Conservation (phyloP, 1,140 invertebrate species). For the Bacillus rossius region DNA sequence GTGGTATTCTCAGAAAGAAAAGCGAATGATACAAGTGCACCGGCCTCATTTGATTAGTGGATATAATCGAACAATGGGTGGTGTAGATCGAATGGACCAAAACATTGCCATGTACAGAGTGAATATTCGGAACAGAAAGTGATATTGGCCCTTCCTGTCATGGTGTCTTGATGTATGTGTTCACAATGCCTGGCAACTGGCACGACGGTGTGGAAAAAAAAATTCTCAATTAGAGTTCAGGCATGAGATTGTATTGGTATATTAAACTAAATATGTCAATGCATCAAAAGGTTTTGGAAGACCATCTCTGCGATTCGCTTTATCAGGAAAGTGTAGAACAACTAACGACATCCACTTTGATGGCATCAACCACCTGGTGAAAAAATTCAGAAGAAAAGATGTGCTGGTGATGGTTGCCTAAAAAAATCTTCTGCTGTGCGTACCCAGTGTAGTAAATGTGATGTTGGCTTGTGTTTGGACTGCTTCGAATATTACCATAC, state of each 20-base stretch:
- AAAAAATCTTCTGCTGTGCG: too few relatives aligned
- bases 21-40: constrained; percentile 34
- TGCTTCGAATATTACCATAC: too few relatives aligned
- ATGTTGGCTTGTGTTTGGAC: too few relatives aligned
- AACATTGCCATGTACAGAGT: constrained; percentile 36
- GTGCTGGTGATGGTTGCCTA: too few relatives aligned
- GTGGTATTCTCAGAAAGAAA: constrained; percentile 37
- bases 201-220: constrained; percentile 21
- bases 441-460: too few relatives aligned
- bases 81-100: constrained; percentile 34
- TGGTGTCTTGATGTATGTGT: constrained; percentile 30
- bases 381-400: too few relatives aligned
- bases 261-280: constrained; percentile 20
- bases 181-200: constrained; percentile 35
- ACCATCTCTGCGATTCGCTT: too few relatives aligned
- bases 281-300: neutral
- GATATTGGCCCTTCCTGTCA: constrained; percentile 36
- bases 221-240: constrained; percentile 24
- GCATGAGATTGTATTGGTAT: constrained; percentile 21
- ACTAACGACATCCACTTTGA: too few relatives aligned
- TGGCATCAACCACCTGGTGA: too few relatives aligned
- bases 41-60: constrained; percentile 33
- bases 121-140: constrained; percentile 37
- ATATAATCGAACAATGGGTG: constrained; percentile 37
- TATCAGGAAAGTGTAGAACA: too few relatives aligned